A percentile compares a stretch with the other conserved stretches of the same genome.
phyloP scores from a whole-genome alignment of 1,140 invertebrate genomes.

The Anthonomus grandis region DNA sequence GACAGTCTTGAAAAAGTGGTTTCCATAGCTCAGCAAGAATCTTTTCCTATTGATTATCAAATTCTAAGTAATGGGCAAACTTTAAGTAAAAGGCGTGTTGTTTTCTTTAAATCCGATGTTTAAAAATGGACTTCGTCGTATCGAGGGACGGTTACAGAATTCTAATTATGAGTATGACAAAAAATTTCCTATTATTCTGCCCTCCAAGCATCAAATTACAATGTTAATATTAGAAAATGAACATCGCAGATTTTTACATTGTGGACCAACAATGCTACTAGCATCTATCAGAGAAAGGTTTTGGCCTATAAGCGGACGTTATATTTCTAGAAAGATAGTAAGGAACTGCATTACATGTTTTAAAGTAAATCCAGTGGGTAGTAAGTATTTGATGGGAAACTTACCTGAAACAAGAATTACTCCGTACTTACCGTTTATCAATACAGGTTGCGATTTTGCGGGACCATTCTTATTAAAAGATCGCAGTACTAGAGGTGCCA shows the following conservation, averaged over 20 bases:
- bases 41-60: slow-evolving; percentile 18
- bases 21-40: slow-evolving; percentile 8
- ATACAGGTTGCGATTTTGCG: slow-evolving; percentile 13
- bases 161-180: slow-evolving; percentile 33
- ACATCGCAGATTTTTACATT: slow-evolving; percentile 34
- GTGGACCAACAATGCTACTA: slow-evolving; percentile 30
- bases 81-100: slow-evolving; percentile 4
- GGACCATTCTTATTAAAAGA: slow-evolving; percentile 17
- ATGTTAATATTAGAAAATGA: slow-evolving; percentile 24
- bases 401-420: slow-evolving; percentile 14
- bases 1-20: slow-evolving; percentile 3
- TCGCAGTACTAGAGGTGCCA: slow-evolving; percentile 1
- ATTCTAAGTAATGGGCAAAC: slow-evolving; percentile 7
- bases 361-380: slow-evolving; percentile 22
- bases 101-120: slow-evolving; percentile 38
- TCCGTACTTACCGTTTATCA: slow-evolving; percentile 34
- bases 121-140: slow-evolving; percentile 42
- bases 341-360: slow-evolving; percentile 20
- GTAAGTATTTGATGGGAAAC: slow-evolving; percentile 17
- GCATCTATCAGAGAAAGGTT: slow-evolving; percentile 27
- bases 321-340: too few species aligned
- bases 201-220: slow-evolving; percentile 25
- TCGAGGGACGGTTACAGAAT: slow-evolving; percentile 46
- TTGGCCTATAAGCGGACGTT: slow-evolving; percentile 33
- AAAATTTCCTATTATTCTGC: slow-evolving; percentile 46